Conservation (phyloP, 2,797 vertebrate species). For the Catostomus latipinnis region DNA sequence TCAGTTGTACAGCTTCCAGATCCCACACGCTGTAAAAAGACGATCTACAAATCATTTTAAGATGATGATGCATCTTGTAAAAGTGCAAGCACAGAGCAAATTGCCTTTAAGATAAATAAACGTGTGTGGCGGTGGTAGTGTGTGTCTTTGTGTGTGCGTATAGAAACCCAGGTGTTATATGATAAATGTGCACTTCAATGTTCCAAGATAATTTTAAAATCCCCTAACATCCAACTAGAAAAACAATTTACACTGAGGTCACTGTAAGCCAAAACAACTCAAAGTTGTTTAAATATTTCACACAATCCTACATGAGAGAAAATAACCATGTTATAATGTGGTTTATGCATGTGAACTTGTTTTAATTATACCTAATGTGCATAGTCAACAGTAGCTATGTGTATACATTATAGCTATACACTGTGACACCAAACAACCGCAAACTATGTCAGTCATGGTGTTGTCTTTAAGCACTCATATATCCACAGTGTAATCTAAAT, state of each 20-base stretch:
- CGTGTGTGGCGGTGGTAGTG: conserved; percentile 23
- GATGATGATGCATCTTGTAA: conserved; percentile 36
- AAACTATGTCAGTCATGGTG: conserved; percentile 28
- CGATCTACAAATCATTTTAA: too few relatives aligned
- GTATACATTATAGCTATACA: conserved; percentile 3
- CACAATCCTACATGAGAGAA: conserved; percentile 23
- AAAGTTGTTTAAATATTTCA: conserved; percentile 41
- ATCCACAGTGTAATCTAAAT: conserved; percentile 12
- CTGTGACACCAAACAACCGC: not conserved
- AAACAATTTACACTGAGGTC: conserved; percentile 42
- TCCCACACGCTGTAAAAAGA: conserved; percentile 41
- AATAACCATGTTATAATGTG: conserved; percentile 31
- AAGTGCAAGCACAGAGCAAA: conserved; percentile 38
- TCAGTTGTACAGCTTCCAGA: conserved; percentile 57
- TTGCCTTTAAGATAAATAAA: conserved; percentile 55
- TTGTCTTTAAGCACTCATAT: conserved; percentile 1
- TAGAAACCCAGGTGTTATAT: conserved; percentile 32
- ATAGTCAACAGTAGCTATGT: not conserved
- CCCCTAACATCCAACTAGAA: conserved; percentile 31
- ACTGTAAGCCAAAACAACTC: conserved; percentile 37
- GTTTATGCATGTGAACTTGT: conserved; percentile 18
- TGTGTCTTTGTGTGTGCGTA: conserved; percentile 1
- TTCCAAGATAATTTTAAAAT: conserved; percentile 40
- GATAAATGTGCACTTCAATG: conserved; percentile 40
- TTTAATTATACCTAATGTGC: conserved; percentile 15